Percentiles rank a stretch among this genome's conserved stretches.
These are phyloP conservation scores for Physella acuta DNA, from an alignment of 1,140 invertebrate species.

Conservation along the genomic window DNA sequence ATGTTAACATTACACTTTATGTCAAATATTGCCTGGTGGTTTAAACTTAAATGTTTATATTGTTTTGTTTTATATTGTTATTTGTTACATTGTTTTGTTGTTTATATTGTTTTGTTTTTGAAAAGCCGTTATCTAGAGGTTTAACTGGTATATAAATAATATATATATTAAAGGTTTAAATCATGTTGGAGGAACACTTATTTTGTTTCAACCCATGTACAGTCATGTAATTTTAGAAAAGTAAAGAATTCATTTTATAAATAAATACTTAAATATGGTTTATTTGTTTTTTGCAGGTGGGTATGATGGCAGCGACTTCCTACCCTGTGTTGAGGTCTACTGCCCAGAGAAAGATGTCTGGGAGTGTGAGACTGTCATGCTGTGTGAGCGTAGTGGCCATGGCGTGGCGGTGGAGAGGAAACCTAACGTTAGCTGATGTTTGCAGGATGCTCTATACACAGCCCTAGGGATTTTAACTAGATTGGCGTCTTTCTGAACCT, in stretches of 20 bases:
- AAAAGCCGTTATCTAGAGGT: background rate
- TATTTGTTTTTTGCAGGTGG: conserved; percentile 68
- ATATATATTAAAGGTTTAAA: background rate
- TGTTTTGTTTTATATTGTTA: too few species aligned
- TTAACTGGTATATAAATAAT: background rate
- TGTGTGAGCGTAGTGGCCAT: conserved; percentile 85
- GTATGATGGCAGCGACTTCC: conserved; percentile 78
- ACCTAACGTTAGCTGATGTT: conserved; percentile 30
- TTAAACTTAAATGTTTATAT: too few species aligned
- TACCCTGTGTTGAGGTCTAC: conserved; percentile 83
- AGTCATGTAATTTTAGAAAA: background rate
- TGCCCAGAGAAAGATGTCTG: conserved; percentile 76
- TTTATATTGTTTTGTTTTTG: background rate
- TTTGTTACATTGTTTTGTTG: too few species aligned
- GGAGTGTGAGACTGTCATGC: conserved; percentile 75
- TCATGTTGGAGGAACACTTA: background rate
- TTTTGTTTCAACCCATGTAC: background rate
- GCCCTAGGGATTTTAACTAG: too few species aligned
- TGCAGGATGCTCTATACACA: too few species aligned
- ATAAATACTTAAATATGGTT: background rate
- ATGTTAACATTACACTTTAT: too few species aligned
- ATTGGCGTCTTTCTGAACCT: too few species aligned
- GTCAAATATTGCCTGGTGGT: too few species aligned
- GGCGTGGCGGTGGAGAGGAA: conserved; percentile 77
- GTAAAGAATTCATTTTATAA: background rate